Conservation (phyloP, 2,113 vertebrate species). For the Siphamia tubifer region DNA sequence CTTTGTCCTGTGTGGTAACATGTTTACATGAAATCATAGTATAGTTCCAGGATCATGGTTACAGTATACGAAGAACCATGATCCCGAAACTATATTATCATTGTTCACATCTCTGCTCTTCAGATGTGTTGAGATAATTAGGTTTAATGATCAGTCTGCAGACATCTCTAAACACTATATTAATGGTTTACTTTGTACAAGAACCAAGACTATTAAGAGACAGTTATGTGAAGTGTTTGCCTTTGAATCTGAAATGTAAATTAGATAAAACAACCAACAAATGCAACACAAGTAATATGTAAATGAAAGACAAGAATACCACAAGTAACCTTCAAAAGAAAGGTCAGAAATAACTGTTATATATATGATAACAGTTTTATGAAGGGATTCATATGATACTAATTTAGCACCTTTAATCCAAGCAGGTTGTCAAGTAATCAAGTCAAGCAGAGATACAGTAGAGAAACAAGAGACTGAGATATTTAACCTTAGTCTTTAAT, state of each 20-base stretch:
- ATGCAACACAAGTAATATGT: neutral
- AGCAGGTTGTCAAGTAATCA: too few relatives aligned
- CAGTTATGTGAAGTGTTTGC: slow-evolving; percentile 11
- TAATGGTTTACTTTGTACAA: neutral
- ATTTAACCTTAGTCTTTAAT: neutral
- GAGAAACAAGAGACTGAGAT: neutral
- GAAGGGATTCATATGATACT: neutral
- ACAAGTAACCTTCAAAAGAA: neutral
- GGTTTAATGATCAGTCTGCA: slow-evolving; percentile 8
- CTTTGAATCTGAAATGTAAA: slow-evolving; percentile 7
- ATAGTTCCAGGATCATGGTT: too few relatives aligned
- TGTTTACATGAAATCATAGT: neutral
- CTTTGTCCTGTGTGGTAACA: neutral
- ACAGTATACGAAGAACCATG: too few relatives aligned
- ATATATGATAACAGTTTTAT: neutral
- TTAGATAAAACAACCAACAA: slow-evolving; percentile 17
- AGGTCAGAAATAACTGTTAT: slow-evolving; percentile 3
- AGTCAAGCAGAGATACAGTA: neutral
- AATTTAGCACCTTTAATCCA: neutral
- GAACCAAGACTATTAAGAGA: slow-evolving; percentile 5
- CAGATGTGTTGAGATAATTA: slow-evolving; percentile 10
- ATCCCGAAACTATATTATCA: slow-evolving; percentile 1
- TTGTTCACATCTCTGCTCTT: neutral
- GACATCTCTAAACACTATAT: slow-evolving; percentile 5
- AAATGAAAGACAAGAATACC: neutral